phyloP scores from a whole-genome alignment of 2,113 vertebrate species.

The Odobenus rosmarus region DNA sequence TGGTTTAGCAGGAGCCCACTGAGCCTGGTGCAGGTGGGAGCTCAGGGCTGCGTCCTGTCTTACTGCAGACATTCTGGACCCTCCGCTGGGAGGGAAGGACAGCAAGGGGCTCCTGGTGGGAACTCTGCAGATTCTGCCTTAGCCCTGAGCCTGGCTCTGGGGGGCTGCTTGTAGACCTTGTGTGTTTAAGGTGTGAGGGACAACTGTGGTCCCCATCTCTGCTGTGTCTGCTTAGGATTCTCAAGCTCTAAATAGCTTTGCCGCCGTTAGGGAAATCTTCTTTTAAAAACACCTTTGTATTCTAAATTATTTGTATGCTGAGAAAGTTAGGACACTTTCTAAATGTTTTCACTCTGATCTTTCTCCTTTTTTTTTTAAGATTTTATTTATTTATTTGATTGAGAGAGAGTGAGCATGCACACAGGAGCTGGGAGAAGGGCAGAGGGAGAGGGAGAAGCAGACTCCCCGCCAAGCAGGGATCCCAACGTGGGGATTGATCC shows the following conservation, averaged over 20 bases:
- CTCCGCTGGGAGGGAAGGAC: no score
- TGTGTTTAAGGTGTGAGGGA: accelerated
- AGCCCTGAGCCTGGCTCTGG: background rate
- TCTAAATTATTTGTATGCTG: background rate
- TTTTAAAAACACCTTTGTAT: background rate
- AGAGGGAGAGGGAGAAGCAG: background rate
- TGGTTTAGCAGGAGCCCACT: accelerated
- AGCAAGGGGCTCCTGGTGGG: background rate
- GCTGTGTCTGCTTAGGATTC: background rate
- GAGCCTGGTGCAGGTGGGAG: accelerated
- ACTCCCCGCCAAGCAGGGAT: background rate
- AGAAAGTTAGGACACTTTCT: background rate
- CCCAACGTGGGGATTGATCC: background rate
- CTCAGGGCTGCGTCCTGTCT: background rate
- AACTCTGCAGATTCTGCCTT: background rate
- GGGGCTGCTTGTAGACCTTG: background rate
- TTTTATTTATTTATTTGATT: background rate
- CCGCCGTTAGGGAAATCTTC: background rate
- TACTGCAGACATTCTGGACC: accelerated
- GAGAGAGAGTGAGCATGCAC: background rate
- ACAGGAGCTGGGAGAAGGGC: background rate
- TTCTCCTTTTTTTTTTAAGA: background rate
- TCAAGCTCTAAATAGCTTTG: background rate
- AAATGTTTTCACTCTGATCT: background rate
- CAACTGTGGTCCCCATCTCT: accelerated